These are phyloP conservation scores for Rhodeus uyekii DNA, from an alignment of 2,797 vertebrate genomes.

Conservation along the genomic window DNA sequence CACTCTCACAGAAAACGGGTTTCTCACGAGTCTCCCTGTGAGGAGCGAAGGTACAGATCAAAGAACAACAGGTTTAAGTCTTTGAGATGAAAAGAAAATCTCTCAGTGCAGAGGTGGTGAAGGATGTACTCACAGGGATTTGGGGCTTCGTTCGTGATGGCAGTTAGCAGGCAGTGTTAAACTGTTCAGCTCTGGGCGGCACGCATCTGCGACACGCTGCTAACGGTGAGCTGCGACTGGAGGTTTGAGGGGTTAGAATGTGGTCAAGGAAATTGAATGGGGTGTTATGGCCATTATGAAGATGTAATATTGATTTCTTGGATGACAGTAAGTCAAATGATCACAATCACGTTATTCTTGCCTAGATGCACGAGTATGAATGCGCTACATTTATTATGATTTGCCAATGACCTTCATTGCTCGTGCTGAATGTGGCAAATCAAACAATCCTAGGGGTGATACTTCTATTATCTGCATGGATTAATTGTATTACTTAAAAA, in stretches of 20 bases:
- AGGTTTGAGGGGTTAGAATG: not conserved
- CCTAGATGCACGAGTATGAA: conserved; percentile 27
- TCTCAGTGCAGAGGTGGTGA: conserved; percentile 18
- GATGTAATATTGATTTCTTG: conserved; percentile 39
- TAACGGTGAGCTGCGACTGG: conserved; percentile 17
- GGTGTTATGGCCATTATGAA: conserved; percentile 31
- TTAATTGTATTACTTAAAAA: not conserved
- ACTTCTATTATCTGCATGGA: not conserved
- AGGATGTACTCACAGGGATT: conserved; percentile 30
- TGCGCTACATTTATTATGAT: conserved; percentile 34
- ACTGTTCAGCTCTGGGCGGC: conserved; percentile 30
- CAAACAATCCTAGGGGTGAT: not conserved
- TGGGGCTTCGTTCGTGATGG: conserved; percentile 24
- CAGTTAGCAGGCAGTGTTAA: conserved; percentile 50
- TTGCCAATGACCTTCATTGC: not conserved
- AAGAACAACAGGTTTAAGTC: conserved; percentile 20
- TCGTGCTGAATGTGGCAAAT: not conserved
- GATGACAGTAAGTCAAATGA: conserved; percentile 51
- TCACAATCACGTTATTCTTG: conserved; percentile 14
- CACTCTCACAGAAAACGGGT: not conserved
- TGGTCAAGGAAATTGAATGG: conserved; percentile 29
- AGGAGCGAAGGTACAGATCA: conserved; percentile 22
- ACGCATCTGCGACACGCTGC: not conserved
- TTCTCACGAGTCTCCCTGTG: not conserved
- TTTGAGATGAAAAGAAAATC: conserved; percentile 11